phyloP scores from a whole-genome alignment of 2,113 vertebrate species.

The Engystomops pustulosus region DNA sequence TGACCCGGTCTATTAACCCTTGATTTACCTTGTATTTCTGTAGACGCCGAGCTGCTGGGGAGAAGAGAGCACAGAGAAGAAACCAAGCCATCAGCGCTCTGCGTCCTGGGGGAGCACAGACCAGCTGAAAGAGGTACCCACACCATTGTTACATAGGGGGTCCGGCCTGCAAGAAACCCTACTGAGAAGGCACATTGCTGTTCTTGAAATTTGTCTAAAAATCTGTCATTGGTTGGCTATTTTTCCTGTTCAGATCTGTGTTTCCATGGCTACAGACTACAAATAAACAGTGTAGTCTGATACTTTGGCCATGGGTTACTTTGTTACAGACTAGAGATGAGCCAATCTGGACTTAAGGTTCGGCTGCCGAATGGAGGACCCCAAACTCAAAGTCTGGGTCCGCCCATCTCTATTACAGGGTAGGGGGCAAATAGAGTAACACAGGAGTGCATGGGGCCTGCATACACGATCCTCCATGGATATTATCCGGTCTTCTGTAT shows the following conservation, averaged over 20 bases:
- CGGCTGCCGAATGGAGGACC: too few species aligned
- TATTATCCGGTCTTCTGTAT: neutral
- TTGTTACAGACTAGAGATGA: too few species aligned
- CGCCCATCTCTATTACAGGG: neutral
- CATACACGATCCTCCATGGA: too few species aligned
- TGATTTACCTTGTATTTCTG: constrained; percentile 56
- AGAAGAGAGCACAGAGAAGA: constrained; percentile 86
- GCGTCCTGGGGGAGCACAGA: constrained; percentile 94
- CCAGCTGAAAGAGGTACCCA: constrained; percentile 92
- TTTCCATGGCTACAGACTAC: constrained; percentile 2
- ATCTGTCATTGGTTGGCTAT: too few species aligned
- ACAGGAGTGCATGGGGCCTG: neutral
- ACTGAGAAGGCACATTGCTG: too few species aligned
- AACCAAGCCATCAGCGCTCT: constrained; percentile 87
- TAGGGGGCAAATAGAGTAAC: neutral
- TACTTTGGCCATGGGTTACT: too few species aligned
- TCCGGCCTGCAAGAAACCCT: too few species aligned
- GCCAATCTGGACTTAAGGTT: too few species aligned
- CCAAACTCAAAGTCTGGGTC: too few species aligned
- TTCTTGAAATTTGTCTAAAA: too few species aligned
- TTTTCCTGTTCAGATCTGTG: too few species aligned
- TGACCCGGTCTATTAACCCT: neutral
- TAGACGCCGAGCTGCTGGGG: constrained; percentile 92
- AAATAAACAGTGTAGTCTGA: neutral
- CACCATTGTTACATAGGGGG: too few species aligned